These are phyloP conservation scores for Girardinichthys multiradiatus DNA, from an alignment of 2,113 vertebrate species.

Conservation along the genomic window DNA sequence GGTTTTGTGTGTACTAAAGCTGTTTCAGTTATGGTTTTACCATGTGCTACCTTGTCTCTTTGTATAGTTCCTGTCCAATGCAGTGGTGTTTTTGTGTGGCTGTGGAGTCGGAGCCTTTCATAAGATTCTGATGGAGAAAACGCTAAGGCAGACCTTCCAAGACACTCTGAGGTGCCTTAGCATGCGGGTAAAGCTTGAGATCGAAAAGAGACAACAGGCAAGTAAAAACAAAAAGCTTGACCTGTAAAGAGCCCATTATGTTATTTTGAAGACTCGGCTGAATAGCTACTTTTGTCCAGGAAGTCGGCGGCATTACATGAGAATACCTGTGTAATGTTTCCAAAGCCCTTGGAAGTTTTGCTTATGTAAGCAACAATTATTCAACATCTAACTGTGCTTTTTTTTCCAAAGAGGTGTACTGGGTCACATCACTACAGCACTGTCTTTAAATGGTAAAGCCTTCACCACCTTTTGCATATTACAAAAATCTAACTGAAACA, in stretches of 20 bases:
- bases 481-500: neutral
- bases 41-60: constrained; percentile 20
- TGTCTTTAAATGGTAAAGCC: neutral
- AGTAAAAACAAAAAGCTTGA: constrained; percentile 16
- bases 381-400: neutral
- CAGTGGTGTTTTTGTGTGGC: constrained; percentile 89
- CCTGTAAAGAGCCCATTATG: neutral
- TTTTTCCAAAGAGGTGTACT: neutral
- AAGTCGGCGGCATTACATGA: neutral
- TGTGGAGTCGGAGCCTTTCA: constrained; percentile 92
- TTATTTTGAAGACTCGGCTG: neutral
- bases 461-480: neutral
- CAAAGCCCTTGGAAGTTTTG: neutral
- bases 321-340: neutral
- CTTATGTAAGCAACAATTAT: neutral
- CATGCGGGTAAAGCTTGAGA: constrained; percentile 92
- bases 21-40: constrained; percentile 9
- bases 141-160: constrained; percentile 89
- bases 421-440: neutral
- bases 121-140: constrained; percentile 93
- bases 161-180: constrained; percentile 91
- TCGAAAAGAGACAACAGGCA: constrained; percentile 97
- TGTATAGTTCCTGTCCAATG: constrained; percentile 88
- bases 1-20: neutral
- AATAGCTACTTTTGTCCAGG: neutral